A percentile compares a stretch with the other conserved stretches of the same genome.
Conservation (phyloP, 92 coral and sea anemone genomes). For the Heliopora coerulea region DNA sequence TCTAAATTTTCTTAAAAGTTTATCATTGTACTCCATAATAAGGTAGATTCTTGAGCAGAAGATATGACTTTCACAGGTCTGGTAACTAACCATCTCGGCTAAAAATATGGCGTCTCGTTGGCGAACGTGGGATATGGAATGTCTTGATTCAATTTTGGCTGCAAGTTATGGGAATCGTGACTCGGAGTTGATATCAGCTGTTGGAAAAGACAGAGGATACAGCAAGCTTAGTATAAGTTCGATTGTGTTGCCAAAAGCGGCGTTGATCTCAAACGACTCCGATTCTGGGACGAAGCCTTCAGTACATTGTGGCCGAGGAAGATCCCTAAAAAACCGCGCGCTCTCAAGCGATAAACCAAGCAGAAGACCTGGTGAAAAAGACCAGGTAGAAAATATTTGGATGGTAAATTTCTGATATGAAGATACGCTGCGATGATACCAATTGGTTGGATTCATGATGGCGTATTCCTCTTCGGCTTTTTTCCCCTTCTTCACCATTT, state of each 20-base stretch:
- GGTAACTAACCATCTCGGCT: no score
- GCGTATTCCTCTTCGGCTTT: no score
- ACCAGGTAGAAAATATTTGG: no score
- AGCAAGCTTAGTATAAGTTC: neutral
- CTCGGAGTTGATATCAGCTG: neutral
- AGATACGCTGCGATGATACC: no score
- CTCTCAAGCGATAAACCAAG: slow-evolving; percentile 38
- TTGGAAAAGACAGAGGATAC: slow-evolving; percentile 4
- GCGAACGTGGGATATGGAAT: slow-evolving; percentile 31
- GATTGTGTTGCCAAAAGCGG: slow-evolving; percentile 32
- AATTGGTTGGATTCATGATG: no score
- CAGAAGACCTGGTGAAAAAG: slow-evolving; percentile 49
- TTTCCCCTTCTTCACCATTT: no score
- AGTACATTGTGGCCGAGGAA: slow-evolving; percentile 46
- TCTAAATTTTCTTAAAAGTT: neutral
- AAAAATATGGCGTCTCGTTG: slow-evolving; percentile 26
- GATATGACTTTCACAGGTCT: no score
- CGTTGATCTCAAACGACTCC: neutral
- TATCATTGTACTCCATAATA: neutral
- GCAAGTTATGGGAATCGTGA: neutral
- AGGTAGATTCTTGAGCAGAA: no score
- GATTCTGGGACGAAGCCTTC: neutral
- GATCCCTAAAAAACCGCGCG: slow-evolving; percentile 43
- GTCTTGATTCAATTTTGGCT: slow-evolving; percentile 14
- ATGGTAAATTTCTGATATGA: no score